Evolutionary conservation across 2,888 invertebrate species (phyloP).

Genomic region (Yponomeuta plumbellus): DNA sequence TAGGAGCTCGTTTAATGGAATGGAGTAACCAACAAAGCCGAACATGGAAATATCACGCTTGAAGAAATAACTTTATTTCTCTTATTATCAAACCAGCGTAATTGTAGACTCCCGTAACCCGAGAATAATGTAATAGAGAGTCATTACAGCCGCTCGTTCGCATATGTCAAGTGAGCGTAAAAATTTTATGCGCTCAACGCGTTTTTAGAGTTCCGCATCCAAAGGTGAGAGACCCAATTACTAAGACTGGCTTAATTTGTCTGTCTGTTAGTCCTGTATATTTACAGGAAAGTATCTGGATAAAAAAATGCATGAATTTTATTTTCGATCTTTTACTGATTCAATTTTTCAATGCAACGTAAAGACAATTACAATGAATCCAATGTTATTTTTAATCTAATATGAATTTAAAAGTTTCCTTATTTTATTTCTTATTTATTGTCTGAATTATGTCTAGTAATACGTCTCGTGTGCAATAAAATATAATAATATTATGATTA

Average conservation of each 20-base stretch:
- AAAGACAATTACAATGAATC: no score
- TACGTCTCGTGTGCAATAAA: no score
- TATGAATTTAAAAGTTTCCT: no score
- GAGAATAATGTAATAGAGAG: background rate
- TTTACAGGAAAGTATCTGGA: no score
- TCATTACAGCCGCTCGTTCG: background rate
- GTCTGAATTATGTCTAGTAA: no score
- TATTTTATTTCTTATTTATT: no score
- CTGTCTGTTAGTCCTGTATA: background rate
- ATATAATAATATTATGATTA: no score
- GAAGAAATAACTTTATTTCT: background rate
- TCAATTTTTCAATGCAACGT: no score
- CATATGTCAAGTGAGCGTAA: background rate
- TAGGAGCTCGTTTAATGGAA: no score
- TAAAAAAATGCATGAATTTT: no score
- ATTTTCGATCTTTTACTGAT: no score
- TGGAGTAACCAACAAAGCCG: background rate
- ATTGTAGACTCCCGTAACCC: background rate
- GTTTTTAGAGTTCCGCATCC: conserved; percentile 2
- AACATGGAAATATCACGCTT: background rate
- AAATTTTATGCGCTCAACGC: background rate
- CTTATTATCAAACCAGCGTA: background rate
- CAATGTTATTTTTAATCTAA: no score
- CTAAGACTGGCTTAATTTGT: background rate
- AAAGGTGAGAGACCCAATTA: background rate